phyloP scores from a whole-genome alignment of 2,888 invertebrate species.

The Caradrina clavipalpis region DNA sequence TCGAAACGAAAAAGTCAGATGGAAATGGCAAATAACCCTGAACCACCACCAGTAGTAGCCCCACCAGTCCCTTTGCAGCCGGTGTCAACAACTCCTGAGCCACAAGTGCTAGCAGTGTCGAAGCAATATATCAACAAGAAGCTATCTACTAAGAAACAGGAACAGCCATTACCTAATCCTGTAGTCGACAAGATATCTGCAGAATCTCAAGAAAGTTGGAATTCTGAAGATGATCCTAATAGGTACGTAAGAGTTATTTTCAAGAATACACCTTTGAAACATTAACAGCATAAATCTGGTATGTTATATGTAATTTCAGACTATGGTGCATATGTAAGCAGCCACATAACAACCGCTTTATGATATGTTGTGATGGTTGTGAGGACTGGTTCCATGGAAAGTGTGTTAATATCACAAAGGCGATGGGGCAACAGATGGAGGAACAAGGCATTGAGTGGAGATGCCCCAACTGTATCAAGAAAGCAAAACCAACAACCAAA shows the following conservation, averaged over 20 bases:
- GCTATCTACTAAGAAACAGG: slow-evolving; percentile 77
- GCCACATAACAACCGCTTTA: slow-evolving; percentile 98
- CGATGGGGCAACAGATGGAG: slow-evolving; percentile 98
- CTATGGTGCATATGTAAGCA: slow-evolving; percentile 99
- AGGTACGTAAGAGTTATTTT: slow-evolving; percentile 81
- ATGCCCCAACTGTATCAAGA: slow-evolving; percentile 95
- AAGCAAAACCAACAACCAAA: slow-evolving; percentile 80
- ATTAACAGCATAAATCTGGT: neutral
- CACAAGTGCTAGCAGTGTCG: slow-evolving; percentile 75
- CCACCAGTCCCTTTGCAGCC: slow-evolving; percentile 69
- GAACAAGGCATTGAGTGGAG: slow-evolving; percentile 96
- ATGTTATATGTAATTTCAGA: slow-evolving; percentile 78
- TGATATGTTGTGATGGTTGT: slow-evolving; percentile 99
- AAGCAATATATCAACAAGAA: slow-evolving; percentile 85
- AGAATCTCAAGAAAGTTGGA: slow-evolving; percentile 92
- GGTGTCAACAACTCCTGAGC: slow-evolving; percentile 75
- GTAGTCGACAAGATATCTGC: slow-evolving; percentile 83
- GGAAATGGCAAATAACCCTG: slow-evolving; percentile 68
- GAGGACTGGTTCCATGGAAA: slow-evolving; percentile 99
- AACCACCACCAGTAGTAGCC: slow-evolving; percentile 36
- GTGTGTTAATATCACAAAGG: slow-evolving; percentile 98
- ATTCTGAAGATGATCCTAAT: slow-evolving; percentile 98
- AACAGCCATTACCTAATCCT: slow-evolving; percentile 66
- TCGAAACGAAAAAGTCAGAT: slow-evolving; percentile 92
- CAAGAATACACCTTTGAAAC: neutral